Base-by-base conservation (phyloP, 2,113 vertebrate genomes). In the Mobula hypostoma region DNA sequence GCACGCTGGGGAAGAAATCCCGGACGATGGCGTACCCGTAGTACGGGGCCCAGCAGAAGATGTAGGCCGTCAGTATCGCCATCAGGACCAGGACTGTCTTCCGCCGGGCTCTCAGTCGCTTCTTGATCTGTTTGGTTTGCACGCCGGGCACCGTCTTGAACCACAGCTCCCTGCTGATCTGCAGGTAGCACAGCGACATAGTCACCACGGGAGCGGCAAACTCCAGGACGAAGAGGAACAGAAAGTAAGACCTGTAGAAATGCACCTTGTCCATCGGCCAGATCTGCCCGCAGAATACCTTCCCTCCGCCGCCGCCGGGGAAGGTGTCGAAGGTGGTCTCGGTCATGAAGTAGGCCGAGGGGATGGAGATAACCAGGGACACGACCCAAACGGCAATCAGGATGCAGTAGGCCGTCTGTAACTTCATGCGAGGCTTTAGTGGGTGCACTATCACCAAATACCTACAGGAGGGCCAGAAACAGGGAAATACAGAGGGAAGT, bases 21-120 rank as follows among this genome's bases (percentile, higher is more conserved):
- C 94, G 93, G n/a, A 95, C 79, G 9, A 94, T n/a, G 87, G 94
- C 48, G 78, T 93, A 95, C 76, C 83, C 61, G 29, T 94, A 95
- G 82, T 94, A 95, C 1, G 95, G 95, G 17, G 94, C 79, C 95
- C 94, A 95, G 94, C 95, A 95, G 40, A 95, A 90, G 36, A 95
- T 63, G 27, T 93, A 95, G 5, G 88, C 78, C 61, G 61, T 82
- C 87, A 95, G 70, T 76, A 94, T 77, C 3, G 94, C 94, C 61
- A 95, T n/a, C 0, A 95, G 94, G 58, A 94, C 94, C 94, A 95
- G 63, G 5, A 95, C 94, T 1, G 79, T 94, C 24, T 90, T 88
- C 85, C 95, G 32, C 29, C 95, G 58, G 0, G 94, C 72, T 6
- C 74, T 70, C 74, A 95, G 94, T 11, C 94, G 87, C 17, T 61